Evolutionary conservation across 2,888 invertebrate genomes (phyloP).

Genomic region (Noctua janthina): DNA sequence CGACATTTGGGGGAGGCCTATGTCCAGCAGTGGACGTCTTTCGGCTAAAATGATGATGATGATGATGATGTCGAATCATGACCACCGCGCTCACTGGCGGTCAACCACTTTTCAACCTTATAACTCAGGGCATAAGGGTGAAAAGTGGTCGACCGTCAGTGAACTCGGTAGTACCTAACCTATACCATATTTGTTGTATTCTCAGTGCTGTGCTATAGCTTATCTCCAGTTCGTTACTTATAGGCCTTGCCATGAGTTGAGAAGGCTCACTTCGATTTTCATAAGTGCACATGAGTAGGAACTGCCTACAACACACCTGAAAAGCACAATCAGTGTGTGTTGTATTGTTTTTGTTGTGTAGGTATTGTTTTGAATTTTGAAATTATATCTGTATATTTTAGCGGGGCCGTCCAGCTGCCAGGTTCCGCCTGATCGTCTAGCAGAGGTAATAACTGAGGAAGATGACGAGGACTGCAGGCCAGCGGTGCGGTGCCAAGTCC

Average conservation of each 20-base stretch:
- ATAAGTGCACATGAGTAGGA: not conserved
- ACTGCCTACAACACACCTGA: not conserved
- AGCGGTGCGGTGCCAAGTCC: slow-evolving; percentile 93
- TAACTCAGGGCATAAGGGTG: no score
- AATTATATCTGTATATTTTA: slow-evolving; percentile 58
- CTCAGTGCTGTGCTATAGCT: not conserved
- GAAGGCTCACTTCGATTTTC: not conserved
- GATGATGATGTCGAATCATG: no score
- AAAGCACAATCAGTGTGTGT: not conserved
- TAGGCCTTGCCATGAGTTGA: not conserved
- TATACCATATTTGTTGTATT: not conserved
- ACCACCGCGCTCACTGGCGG: no score
- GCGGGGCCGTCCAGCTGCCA: slow-evolving; percentile 89
- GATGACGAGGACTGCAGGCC: slow-evolving; percentile 90
- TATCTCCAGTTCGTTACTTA: not conserved
- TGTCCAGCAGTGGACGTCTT: no score
- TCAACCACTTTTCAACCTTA: no score
- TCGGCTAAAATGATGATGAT: no score
- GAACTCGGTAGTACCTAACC: no score
- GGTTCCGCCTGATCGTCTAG: slow-evolving; percentile 89
- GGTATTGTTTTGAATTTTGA: not conserved
- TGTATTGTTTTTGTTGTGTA: no score
- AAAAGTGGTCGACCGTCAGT: no score
- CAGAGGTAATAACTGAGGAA: slow-evolving; percentile 72
- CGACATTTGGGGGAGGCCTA: no score